phyloP scores from a whole-genome alignment of 2,888 invertebrate genomes.

The Leucophenga maculata region DNA sequence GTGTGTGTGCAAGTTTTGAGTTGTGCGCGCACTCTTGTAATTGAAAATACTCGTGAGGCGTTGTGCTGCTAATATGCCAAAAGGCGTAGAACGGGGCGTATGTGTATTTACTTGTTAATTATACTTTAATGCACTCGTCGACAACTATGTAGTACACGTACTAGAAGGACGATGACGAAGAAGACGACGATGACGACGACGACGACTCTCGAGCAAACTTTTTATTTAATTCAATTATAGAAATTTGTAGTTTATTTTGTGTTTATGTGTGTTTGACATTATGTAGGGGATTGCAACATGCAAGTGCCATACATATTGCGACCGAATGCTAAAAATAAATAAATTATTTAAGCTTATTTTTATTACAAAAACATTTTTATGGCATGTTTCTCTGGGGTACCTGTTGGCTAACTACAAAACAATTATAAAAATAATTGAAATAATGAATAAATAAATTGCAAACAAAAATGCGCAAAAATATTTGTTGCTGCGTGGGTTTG shows the following conservation, averaged over 20 bases:
- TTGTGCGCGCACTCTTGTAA: not conserved
- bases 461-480: no score
- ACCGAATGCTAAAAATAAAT: no score
- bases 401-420: no score
- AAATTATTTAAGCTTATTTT: no score
- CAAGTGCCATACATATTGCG: no score
- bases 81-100: conserved; percentile 30
- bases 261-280: conserved; percentile 8
- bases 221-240: conserved; percentile 59
- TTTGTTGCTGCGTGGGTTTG: no score
- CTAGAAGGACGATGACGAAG: no score
- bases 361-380: no score
- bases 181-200: not conserved
- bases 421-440: no score
- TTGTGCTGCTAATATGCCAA: conserved; percentile 54
- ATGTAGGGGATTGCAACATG: no score
- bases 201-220: conserved; percentile 54
- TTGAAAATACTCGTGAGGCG: conserved; percentile 36
- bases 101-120: conserved; percentile 60
- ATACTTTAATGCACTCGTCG: conserved; percentile 53
- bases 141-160: not conserved
- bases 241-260: conserved; percentile 14
- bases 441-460: no score
- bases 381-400: no score
- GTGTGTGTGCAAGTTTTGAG: conserved; percentile 22